These are phyloP conservation scores for Vanessa atalanta DNA, from an alignment of 1,140 invertebrate species.

Conservation along the genomic window DNA sequence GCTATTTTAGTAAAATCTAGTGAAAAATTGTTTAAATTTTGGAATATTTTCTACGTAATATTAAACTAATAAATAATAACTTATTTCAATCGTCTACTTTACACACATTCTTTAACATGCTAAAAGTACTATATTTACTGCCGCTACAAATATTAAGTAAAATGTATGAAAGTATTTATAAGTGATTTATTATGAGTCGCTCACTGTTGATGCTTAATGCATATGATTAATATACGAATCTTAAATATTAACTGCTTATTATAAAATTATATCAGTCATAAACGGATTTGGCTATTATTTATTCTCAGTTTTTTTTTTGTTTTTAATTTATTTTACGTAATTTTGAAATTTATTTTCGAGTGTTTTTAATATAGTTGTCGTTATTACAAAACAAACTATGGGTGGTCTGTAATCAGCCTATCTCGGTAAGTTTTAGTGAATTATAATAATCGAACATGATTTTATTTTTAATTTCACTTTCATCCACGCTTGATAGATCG, in stretches of 20 bases:
- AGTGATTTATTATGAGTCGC: background rate
- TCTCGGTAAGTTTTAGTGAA: background rate
- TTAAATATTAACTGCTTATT: background rate
- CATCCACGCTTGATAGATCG: background rate
- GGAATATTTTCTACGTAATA: background rate
- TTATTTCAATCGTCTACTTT: background rate
- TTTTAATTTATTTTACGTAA: conserved; percentile 5
- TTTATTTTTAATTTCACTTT: conserved; percentile 12
- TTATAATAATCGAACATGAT: background rate
- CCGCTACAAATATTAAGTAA: background rate
- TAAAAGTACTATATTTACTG: conserved; percentile 5
- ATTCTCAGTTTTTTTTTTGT: background rate
- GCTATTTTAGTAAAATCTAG: conserved; percentile 6
- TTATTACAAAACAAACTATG: conserved; percentile 17
- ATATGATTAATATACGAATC: background rate
- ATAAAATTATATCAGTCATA: conserved; percentile 2
- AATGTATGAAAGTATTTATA: background rate
- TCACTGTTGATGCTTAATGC: background rate
- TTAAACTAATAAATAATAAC: background rate
- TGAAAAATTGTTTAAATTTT: conserved; percentile 1
- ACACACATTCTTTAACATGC: background rate
- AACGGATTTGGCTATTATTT: conserved; percentile 4
- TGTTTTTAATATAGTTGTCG: conserved; percentile 5
- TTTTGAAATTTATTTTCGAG: conserved; percentile 28
- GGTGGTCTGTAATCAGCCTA: background rate